phyloP scores from a whole-genome alignment of 2,888 invertebrate species.

The Merodon equestris region DNA sequence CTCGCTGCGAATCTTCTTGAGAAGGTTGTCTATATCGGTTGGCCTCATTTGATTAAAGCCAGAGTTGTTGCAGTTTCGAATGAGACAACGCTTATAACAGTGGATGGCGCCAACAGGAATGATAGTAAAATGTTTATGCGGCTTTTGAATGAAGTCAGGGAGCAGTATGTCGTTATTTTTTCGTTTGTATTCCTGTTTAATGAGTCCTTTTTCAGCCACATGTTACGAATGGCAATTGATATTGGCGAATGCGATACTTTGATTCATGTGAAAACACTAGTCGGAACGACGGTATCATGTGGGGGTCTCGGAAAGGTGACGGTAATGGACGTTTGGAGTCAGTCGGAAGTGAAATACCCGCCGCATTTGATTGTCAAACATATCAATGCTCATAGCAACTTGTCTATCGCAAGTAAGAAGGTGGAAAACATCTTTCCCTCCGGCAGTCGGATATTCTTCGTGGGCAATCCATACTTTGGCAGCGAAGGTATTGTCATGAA shows the following conservation, averaged over 20 bases:
- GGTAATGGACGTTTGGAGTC: conserved; percentile 87
- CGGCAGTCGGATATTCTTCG: conserved; percentile 86
- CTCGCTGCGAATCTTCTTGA: conserved; percentile 85
- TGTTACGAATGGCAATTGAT: conserved; percentile 86
- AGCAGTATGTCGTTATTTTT: conserved; percentile 71
- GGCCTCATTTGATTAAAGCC: conserved; percentile 96
- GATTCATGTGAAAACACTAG: conserved; percentile 86
- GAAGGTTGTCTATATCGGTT: conserved; percentile 88
- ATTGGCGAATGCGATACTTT: conserved; percentile 84
- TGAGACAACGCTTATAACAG: conserved; percentile 76
- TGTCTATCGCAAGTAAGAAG: conserved; percentile 76
- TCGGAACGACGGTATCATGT: conserved; percentile 84
- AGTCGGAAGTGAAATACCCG: conserved; percentile 83
- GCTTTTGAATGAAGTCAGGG: conserved; percentile 72
- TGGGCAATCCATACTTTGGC: conserved; percentile 90
- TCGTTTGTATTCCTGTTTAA: no score
- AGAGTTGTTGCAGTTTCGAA: conserved; percentile 80
- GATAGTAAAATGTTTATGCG: conserved; percentile 71
- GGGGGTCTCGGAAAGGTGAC: conserved; percentile 82
- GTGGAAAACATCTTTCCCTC: conserved; percentile 83
- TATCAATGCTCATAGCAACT: conserved; percentile 75
- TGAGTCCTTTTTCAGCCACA: conserved; percentile 70
- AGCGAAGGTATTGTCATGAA: conserved; percentile 85
- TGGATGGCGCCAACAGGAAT: conserved; percentile 67
- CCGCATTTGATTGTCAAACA: conserved; percentile 74